These are phyloP conservation scores for Ambastaia sidthimunki DNA, from an alignment of 2,797 vertebrate species.

Conservation along the genomic window DNA sequence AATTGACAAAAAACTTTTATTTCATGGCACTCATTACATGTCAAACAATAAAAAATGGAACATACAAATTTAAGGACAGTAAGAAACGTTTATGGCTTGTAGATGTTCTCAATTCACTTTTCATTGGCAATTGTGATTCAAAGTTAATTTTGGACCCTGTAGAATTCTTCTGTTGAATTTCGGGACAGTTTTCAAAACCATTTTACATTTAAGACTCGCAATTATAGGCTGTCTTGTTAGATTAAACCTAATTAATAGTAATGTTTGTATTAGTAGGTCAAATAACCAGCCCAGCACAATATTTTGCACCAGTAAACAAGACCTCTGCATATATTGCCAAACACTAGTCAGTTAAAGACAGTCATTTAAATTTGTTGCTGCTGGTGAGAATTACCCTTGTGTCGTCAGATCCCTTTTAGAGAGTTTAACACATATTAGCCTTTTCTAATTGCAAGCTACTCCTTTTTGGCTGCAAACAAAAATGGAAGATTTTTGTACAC, in stretches of 20 bases:
- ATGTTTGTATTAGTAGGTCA: constrained; percentile 13
- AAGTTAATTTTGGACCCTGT: background rate
- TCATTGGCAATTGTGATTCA: background rate
- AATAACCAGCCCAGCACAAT: constrained; percentile 21
- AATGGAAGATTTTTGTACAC: constrained; percentile 50
- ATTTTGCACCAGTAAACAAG: constrained; percentile 34
- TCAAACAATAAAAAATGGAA: background rate
- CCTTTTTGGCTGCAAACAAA: constrained; percentile 40
- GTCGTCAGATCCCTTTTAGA: constrained; percentile 44
- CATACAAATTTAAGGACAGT: background rate
- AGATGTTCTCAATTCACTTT: background rate
- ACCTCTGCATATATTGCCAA: constrained; percentile 55
- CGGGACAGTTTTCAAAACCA: background rate
- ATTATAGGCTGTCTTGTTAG: constrained; percentile 10
- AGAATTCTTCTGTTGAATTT: background rate
- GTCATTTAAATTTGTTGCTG: constrained; percentile 47
- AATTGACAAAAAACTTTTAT: no score
- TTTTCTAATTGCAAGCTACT: constrained; percentile 59
- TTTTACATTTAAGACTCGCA: background rate
- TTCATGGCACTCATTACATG: no score
- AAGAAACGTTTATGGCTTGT: no score
- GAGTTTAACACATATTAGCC: constrained; percentile 53
- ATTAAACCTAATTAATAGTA: constrained; percentile 7
- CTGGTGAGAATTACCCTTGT: constrained; percentile 40
- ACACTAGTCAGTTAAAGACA: constrained; percentile 36